Evolutionary conservation across 2,888 invertebrate genomes (phyloP).

Genomic region (Notocelia uddmanniana): DNA sequence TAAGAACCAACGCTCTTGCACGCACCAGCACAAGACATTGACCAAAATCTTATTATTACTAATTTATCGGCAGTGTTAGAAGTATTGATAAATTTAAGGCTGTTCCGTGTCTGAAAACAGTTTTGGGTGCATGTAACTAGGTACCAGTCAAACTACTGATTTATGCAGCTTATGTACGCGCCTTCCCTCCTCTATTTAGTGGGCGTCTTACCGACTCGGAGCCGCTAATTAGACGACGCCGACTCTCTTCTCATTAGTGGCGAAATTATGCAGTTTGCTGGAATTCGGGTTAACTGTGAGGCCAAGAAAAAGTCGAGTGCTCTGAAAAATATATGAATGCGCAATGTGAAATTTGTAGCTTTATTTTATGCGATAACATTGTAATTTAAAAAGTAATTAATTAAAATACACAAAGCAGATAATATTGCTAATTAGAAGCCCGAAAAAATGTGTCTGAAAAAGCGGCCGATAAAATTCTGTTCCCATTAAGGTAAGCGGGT

Average conservation of each 20-base stretch:
- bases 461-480: conserved; percentile 65
- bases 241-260: conserved; percentile 83
- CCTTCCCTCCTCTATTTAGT: conserved; percentile 66
- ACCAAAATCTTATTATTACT: neutral
- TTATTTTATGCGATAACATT: conserved; percentile 25
- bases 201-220: conserved; percentile 79
- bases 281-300: conserved; percentile 81
- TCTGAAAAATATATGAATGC: conserved; percentile 58
- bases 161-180: conserved; percentile 25
- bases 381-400: conserved; percentile 63
- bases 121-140: neutral
- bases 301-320: conserved; percentile 67
- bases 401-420: conserved; percentile 56
- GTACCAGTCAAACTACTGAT: conserved; percentile 20
- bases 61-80: neutral
- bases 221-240: conserved; percentile 83
- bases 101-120: neutral
- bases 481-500: conserved; percentile 70
- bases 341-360: conserved; percentile 27
- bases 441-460: conserved; percentile 66
- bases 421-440: conserved; percentile 47
- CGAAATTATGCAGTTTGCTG: conserved; percentile 83
- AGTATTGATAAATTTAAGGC: neutral
- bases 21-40: neutral
- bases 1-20: neutral